Evolutionary conservation across 2,113 vertebrate species (phyloP).

Genomic region (Myiozetetes cayanensis): DNA sequence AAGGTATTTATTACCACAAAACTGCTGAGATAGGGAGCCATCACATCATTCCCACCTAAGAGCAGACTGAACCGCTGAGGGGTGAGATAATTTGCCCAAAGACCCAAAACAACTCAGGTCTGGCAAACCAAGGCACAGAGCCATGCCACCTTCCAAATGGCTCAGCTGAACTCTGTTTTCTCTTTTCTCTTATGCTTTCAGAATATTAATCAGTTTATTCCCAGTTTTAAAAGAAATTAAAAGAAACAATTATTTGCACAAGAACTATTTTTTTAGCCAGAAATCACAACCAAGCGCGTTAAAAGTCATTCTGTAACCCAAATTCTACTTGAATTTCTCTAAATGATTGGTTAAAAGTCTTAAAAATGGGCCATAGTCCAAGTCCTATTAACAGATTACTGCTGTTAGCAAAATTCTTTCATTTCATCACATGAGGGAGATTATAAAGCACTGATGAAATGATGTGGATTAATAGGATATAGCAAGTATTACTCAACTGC

Average conservation of each 20-base stretch:
- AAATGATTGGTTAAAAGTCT: not conserved
- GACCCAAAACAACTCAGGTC: not conserved
- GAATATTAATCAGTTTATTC: not conserved
- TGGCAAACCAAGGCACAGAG: not conserved
- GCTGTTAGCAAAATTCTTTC: not conserved
- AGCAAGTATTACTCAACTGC: not conserved
- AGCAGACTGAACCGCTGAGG: not conserved
- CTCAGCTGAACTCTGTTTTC: not conserved
- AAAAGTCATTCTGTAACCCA: not conserved
- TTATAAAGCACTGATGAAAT: conserved; percentile 6
- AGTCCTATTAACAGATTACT: not conserved
- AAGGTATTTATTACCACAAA: not conserved
- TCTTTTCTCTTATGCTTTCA: not conserved
- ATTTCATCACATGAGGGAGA: not conserved
- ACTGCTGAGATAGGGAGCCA: not conserved
- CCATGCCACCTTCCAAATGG: not conserved
- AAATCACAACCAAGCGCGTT: not conserved
- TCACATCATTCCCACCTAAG: not conserved
- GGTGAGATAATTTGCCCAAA: not conserved
- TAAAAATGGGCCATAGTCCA: not conserved
- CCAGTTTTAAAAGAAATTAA: not conserved
- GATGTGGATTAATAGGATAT: conserved; percentile 5
- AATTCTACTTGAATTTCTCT: not conserved
- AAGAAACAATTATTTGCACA: not conserved
- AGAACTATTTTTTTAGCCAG: not conserved